Base-by-base conservation (phyloP, 2,113 vertebrate species). In the Sceloporus undulatus region DNA sequence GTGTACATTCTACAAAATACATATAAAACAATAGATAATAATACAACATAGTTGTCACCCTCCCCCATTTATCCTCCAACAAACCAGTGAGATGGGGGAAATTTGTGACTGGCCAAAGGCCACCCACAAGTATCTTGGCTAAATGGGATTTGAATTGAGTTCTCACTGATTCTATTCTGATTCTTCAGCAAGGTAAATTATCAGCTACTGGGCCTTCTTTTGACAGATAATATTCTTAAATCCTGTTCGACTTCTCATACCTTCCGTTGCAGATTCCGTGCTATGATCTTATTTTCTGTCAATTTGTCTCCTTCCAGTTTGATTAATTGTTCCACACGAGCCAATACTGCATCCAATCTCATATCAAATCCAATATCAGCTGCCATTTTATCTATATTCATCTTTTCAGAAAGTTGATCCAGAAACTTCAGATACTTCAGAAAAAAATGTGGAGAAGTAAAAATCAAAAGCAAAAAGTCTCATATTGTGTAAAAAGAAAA, bases 301-400 rank as follows among this genome's bases (percentile, higher is more conserved):
- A 98, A 90, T 0, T 97, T 95, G 1, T 94, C 94, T 85, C 96
- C 95, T 95, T 99, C 98, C 0, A 98, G 95, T 91, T 96, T 97
- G 78, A 97, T 94, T 79, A 99, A 92, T 92, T 98, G 98, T 84
- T 98, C 97, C 18, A 92, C 93, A 0, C 98, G 97, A 73, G 97
- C 97, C 89, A 98, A 92, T 91, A 98, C 95, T 0, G 93, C 94
- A 75, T 98, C 96, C 40, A 97, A 88, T n/a, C 96, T 97, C 98
- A 98, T 98, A 88, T 98, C 97, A 48, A 98, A 98, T 65, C 98
- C 98, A 52, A 98, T 94, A 79, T 98, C 98, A 88, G 94, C 94
- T 82, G 96, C 96, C 78, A 98, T 87, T 10, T 93, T 91, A 38
- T 97, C 96, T 79, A 99, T 89, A 84, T 97, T 98, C 98, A 99